Evolutionary conservation across 2,888 invertebrate genomes (phyloP).

Genomic region (Drosophila atroscutellata): DNA sequence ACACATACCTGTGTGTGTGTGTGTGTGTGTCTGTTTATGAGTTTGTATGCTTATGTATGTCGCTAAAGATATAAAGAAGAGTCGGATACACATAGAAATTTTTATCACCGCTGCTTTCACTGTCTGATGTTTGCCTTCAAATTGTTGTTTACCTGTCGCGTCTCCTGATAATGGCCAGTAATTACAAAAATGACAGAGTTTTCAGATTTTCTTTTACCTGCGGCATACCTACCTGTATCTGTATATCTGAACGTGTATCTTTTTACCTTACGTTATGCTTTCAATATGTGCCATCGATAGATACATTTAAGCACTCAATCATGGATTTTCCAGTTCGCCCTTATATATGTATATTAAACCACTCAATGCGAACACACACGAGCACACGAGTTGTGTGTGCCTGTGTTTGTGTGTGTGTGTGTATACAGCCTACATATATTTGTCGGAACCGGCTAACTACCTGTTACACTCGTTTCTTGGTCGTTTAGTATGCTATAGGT

Average conservation of each 20-base stretch:
- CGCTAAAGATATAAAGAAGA: constrained; percentile 8
- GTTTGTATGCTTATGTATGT: neutral
- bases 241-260: constrained; percentile 7
- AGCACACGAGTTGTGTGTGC: neutral
- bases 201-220: constrained; percentile 32
- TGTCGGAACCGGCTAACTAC: constrained; percentile 43
- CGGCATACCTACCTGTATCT: constrained; percentile 18
- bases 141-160: constrained; percentile 46
- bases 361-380: constrained; percentile 30
- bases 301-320: constrained; percentile 56
- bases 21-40: neutral
- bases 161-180: constrained; percentile 24
- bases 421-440: constrained; percentile 18
- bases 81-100: constrained; percentile 12
- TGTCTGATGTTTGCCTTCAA: constrained; percentile 39
- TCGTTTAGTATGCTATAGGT: constrained; percentile 11
- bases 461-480: constrained; percentile 63
- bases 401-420: neutral
- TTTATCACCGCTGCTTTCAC: constrained; percentile 50
- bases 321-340: constrained; percentile 46
- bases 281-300: constrained; percentile 52
- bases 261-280: constrained; percentile 32
- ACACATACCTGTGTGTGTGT: neutral
- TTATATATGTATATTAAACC: constrained; percentile 20
- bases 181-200: constrained; percentile 21